Evolutionary conservation across 1,140 invertebrate genomes (phyloP).

Genomic region (Prorops nasuta): DNA sequence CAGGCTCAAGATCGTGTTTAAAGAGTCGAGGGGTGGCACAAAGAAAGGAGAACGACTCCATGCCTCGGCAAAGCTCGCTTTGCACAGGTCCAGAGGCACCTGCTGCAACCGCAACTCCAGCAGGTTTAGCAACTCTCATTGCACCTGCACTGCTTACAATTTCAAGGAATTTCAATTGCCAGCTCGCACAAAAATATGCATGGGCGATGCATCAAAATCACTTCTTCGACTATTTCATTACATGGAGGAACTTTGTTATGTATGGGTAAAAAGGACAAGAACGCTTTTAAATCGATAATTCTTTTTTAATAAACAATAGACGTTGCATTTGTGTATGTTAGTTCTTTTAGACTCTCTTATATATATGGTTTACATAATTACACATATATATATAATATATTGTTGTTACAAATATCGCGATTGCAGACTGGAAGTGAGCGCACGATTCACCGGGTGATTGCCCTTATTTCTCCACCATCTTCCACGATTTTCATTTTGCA

Average conservation of each 20-base stretch:
- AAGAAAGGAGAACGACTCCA: neutral
- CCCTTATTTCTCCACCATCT: conserved; percentile 4
- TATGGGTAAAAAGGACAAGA: neutral
- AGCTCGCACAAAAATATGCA: neutral
- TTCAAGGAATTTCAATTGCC: neutral
- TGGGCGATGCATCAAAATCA: no score
- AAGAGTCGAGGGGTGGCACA: neutral
- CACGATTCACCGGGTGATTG: conserved; percentile 36
- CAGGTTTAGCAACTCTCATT: conserved; percentile 4
- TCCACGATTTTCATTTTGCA: no score
- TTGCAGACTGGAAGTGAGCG: conserved; percentile 30
- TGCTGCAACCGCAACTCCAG: conserved; percentile 6
- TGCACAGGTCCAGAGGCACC: conserved; percentile 7
- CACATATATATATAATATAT: conserved; percentile 24
- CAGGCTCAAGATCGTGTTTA: no score
- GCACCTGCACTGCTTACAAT: conserved; percentile 18
- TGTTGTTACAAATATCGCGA: conserved; percentile 22
- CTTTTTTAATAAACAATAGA: conserved; percentile 50
- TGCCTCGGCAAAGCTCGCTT: conserved; percentile 6
- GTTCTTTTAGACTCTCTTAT: conserved; percentile 55
- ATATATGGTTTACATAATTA: conserved; percentile 34
- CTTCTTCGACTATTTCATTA: no score
- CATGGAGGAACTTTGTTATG: no score
- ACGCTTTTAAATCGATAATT: conserved; percentile 23
- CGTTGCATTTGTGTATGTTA: conserved; percentile 46